phyloP scores from a whole-genome alignment of 2,113 vertebrate genomes.

The Caloenas nicobarica region DNA sequence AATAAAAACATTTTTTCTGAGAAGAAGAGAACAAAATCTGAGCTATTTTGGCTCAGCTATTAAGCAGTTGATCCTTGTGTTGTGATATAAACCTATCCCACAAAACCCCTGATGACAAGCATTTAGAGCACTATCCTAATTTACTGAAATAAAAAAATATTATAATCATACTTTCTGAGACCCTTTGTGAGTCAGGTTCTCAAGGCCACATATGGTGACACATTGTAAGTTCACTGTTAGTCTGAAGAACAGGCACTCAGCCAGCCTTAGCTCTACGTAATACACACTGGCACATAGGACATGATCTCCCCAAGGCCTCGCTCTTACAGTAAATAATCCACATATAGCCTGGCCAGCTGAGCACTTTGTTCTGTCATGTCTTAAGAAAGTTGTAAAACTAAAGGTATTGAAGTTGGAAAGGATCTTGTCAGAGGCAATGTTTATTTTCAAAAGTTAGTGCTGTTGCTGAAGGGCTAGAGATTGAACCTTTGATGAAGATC shows the following conservation, averaged over 20 bases:
- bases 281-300: too few relatives aligned
- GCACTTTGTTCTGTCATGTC: neutral
- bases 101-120: neutral
- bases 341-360: neutral
- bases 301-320: neutral
- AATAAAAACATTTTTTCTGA: neutral
- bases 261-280: neutral
- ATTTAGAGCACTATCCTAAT: neutral
- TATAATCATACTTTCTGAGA: neutral
- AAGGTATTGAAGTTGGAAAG: neutral
- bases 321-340: neutral
- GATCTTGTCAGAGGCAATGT: neutral
- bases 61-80: neutral
- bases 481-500: neutral
- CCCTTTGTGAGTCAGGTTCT: neutral
- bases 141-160: neutral
- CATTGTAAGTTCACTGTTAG: neutral
- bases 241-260: neutral
- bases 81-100: neutral
- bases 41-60: neutral
- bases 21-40: neutral
- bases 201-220: neutral
- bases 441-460: neutral
- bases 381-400: neutral
- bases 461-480: neutral